phyloP scores from a whole-genome alignment of 2,113 vertebrate genomes.

The Urocolius indicus region DNA sequence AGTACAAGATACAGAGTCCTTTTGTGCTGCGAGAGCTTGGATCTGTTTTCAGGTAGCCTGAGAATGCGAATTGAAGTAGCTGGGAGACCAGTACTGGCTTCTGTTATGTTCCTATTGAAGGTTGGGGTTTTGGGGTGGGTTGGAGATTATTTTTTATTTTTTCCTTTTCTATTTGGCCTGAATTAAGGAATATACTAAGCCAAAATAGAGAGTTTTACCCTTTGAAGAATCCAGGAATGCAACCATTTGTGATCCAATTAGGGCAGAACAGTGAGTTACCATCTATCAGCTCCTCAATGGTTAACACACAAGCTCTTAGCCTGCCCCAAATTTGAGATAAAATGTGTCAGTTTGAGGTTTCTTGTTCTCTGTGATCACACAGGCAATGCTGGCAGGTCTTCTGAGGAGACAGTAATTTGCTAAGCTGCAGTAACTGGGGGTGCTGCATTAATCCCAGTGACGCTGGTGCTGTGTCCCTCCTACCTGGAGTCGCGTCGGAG shows the following conservation, averaged over 20 bases:
- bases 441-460: rapidly evolving
- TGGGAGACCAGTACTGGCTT: neutral
- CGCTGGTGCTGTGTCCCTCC: neutral
- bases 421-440: neutral
- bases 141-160: neutral
- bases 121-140: rapidly evolving
- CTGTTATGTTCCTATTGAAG: rapidly evolving
- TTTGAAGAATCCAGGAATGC: neutral
- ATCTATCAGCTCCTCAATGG: neutral
- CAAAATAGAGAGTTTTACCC: neutral
- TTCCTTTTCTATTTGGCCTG: neutral
- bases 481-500: rapidly evolving
- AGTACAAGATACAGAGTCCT: neutral
- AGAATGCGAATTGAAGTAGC: neutral
- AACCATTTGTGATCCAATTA: neutral
- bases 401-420: neutral
- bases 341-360: neutral
- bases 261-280: neutral
- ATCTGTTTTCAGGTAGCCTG: neutral
- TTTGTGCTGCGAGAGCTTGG: neutral
- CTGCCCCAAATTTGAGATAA: neutral
- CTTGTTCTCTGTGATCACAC: neutral
- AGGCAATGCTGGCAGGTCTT: neutral
- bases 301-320: neutral
- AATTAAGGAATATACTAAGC: neutral